Percentiles rank a stretch among this genome's conserved stretches.
These are phyloP conservation scores for Solenodon paradoxus DNA, from an alignment of 2,113 vertebrate species.

Conservation along the genomic window DNA sequence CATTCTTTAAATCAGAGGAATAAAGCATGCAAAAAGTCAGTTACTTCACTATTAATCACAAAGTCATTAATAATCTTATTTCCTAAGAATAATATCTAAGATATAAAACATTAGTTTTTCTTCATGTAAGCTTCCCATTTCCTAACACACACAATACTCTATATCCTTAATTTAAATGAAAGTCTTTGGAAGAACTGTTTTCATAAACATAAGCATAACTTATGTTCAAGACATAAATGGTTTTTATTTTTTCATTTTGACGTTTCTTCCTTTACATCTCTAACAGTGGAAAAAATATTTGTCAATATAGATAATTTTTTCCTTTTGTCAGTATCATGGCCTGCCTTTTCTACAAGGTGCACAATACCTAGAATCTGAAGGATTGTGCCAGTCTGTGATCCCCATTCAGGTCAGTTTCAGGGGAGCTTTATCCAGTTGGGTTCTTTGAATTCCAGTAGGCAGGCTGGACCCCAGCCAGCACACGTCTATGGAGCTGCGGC, in stretches of 20 bases:
- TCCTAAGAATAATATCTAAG: not conserved
- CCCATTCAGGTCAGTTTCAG: slow-evolving; percentile 28
- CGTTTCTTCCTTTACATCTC: not conserved
- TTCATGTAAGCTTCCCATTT: not conserved
- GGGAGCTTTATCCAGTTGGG: slow-evolving; percentile 33
- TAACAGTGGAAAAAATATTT: not conserved
- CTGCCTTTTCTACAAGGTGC: slow-evolving; percentile 28
- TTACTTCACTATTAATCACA: not conserved
- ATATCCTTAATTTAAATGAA: slow-evolving; percentile 7
- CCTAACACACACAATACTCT: not conserved
- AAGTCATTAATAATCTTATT: not conserved
- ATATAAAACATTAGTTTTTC: not conserved
- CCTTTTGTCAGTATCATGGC: slow-evolving; percentile 10
- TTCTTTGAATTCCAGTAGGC: slow-evolving; percentile 39
- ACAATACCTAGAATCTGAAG: slow-evolving; percentile 33
- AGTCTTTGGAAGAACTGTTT: not conserved
- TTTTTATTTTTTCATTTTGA: not conserved
- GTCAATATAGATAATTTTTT: not conserved
- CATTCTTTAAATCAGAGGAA: not conserved
- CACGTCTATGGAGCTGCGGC: not conserved
- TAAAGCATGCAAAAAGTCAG: not conserved
- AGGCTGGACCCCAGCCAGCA: slow-evolving; percentile 34
- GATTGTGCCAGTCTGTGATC: slow-evolving; percentile 29
- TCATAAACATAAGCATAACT: not conserved
- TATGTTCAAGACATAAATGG: not conserved